These are phyloP conservation scores for Limnephilus lunatus DNA, from an alignment of 2,888 invertebrate species.

Conservation along the genomic window DNA sequence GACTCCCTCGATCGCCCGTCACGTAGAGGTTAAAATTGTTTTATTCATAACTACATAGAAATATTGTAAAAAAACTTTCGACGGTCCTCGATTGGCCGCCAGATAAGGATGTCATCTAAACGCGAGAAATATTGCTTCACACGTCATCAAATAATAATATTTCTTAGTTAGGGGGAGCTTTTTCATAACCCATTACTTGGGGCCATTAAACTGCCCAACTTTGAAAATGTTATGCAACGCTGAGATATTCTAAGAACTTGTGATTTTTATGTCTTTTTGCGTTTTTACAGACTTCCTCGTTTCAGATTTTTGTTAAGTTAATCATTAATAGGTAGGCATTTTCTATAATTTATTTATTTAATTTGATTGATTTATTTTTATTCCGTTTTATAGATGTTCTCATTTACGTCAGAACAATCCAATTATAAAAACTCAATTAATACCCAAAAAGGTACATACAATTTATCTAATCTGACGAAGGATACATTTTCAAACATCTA, in stretches of 20 bases:
- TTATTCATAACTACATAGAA: constrained; percentile 31
- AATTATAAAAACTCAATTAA: too few relatives aligned
- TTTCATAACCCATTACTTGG: not conserved
- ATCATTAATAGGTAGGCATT: not conserved
- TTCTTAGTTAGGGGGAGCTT: constrained; percentile 9
- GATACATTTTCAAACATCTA: too few relatives aligned
- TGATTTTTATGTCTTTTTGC: not conserved
- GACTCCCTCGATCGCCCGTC: not conserved
- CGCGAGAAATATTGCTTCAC: constrained; percentile 23
- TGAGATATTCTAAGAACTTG: not conserved
- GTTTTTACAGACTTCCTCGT: not conserved
- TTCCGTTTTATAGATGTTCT: too few relatives aligned
- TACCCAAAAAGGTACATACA: too few relatives aligned
- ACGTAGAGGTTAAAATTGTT: constrained; percentile 31
- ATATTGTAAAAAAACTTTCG: constrained; percentile 2
- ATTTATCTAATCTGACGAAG: too few relatives aligned
- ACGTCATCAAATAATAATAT: constrained; percentile 29
- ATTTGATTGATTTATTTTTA: too few relatives aligned
- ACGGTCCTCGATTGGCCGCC: constrained; percentile 10
- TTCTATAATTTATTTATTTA: too few relatives aligned
- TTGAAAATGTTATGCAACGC: not conserved
- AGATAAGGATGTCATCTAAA: constrained; percentile 24
- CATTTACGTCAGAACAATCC: too few relatives aligned
- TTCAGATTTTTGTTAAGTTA: not conserved
- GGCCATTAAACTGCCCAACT: not conserved